Conservation (phyloP, 2,113 vertebrate species). For the Lepidothrix coronata region DNA sequence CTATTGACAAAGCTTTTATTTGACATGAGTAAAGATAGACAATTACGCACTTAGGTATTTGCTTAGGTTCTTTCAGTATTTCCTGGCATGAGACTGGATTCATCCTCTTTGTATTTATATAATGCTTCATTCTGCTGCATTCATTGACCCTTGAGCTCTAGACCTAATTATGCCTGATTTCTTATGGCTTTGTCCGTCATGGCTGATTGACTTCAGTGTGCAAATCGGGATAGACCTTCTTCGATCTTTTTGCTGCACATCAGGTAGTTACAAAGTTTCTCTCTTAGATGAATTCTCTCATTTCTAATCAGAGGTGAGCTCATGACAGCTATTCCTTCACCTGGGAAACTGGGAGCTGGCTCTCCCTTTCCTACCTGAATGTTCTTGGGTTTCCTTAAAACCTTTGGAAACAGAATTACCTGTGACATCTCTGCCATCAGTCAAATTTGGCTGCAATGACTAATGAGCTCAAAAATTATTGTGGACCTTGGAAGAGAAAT, state of each 20-base stretch:
- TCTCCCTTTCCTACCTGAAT: background rate
- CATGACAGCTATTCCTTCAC: background rate
- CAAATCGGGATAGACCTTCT: background rate
- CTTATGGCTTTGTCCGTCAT: accelerated
- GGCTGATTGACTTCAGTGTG: background rate
- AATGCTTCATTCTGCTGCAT: background rate
- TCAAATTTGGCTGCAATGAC: background rate
- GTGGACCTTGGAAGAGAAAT: background rate
- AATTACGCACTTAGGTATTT: slow-evolving; percentile 49
- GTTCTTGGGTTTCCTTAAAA: background rate
- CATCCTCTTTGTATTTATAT: background rate
- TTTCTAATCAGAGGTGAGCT: background rate
- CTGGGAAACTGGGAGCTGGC: background rate
- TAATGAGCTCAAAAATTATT: background rate
- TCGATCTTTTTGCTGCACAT: background rate
- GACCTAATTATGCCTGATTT: background rate
- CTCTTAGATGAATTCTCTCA: background rate
- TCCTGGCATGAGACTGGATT: background rate
- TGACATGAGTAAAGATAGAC: background rate
- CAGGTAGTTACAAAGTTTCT: background rate
- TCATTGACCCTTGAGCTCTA: slow-evolving; percentile 18
- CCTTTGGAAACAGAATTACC: background rate
- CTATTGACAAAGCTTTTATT: slow-evolving; percentile 57
- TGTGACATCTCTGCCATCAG: background rate
- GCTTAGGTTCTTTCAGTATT: background rate